Evolutionary conservation across 2,797 vertebrate genomes (phyloP).

Genomic region (Calcarius lapponicus): DNA sequence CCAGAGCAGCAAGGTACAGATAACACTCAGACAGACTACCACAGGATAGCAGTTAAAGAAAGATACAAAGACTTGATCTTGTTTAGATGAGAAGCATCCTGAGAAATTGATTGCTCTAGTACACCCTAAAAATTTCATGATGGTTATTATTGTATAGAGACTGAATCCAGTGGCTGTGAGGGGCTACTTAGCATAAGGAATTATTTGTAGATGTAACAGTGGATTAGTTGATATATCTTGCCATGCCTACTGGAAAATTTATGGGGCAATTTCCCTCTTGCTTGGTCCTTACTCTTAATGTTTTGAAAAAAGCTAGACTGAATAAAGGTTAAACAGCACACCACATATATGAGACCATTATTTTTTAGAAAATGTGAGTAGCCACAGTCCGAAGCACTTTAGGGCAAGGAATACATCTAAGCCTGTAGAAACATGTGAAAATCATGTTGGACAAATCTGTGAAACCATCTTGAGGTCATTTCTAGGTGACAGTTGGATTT

Average conservation of each 20-base stretch:
- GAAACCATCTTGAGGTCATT: not conserved
- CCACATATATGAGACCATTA: not conserved
- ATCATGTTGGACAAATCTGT: conserved; percentile 3
- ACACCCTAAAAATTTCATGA: conserved; percentile 30
- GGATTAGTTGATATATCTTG: not conserved
- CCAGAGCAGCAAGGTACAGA: conserved; percentile 1
- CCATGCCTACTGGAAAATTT: not conserved
- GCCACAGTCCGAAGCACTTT: not conserved
- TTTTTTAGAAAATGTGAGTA: not conserved
- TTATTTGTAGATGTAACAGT: not conserved
- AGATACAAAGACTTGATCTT: conserved; percentile 61
- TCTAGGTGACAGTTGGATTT: conserved; percentile 40
- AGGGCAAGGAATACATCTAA: not conserved
- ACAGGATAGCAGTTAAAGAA: conserved; percentile 23
- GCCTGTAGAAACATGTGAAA: not conserved
- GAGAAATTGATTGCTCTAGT: conserved; percentile 49
- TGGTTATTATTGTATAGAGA: conserved; percentile 40
- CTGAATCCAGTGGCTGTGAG: not conserved
- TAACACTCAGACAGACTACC: not conserved
- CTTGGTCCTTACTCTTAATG: not conserved
- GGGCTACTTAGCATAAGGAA: conserved; percentile 43
- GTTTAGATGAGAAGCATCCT: conserved; percentile 55
- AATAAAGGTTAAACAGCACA: conserved; percentile 15
- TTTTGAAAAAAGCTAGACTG: not conserved
- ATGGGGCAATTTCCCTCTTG: not conserved